These are phyloP conservation scores for Drosophila melanocephala DNA, from an alignment of 2,888 invertebrate genomes.

Conservation along the genomic window DNA sequence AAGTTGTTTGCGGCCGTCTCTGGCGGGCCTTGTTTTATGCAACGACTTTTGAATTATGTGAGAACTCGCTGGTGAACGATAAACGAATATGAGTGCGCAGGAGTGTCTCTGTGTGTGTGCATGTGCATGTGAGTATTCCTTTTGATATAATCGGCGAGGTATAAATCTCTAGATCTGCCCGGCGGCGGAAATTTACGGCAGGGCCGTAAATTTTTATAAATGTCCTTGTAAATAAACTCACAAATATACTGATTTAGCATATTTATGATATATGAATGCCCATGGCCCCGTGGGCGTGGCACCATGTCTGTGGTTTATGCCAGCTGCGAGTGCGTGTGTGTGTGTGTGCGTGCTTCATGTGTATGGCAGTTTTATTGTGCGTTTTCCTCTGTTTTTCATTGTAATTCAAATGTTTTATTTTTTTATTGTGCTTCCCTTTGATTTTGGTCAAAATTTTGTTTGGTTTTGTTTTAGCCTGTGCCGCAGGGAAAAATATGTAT, in stretches of 20 bases:
- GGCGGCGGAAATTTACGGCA: conserved; percentile 79
- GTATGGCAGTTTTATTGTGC: conserved; percentile 73
- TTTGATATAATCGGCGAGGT: conserved; percentile 74
- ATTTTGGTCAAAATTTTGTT: conserved; percentile 59
- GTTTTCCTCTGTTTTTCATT: conserved; percentile 40
- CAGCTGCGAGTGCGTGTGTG: conserved; percentile 8
- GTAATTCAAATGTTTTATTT: conserved; percentile 34
- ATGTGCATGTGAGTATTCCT: neutral
- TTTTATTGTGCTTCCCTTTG: conserved; percentile 62
- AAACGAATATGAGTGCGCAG: conserved; percentile 13
- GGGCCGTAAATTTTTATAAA: conserved; percentile 79
- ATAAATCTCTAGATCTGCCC: conserved; percentile 80
- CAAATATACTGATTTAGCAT: conserved; percentile 81
- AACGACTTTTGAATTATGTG: conserved; percentile 75
- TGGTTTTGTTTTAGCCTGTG: conserved; percentile 34
- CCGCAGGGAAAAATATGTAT: conserved; percentile 31
- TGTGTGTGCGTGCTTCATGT: conserved; percentile 45
- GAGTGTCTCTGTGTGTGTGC: neutral
- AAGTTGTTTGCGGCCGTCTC: conserved; percentile 34
- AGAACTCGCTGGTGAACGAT: conserved; percentile 58
- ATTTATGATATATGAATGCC: conserved; percentile 74
- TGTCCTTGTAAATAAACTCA: conserved; percentile 81
- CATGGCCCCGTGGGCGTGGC: conserved; percentile 67
- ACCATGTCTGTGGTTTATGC: conserved; percentile 72
- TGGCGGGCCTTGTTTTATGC: conserved; percentile 39